Percentiles rank a stretch among this genome's conserved stretches.
These are phyloP conservation scores for Dolichotis patagonum DNA, from an alignment of 2,113 vertebrate genomes.

Conservation along the genomic window DNA sequence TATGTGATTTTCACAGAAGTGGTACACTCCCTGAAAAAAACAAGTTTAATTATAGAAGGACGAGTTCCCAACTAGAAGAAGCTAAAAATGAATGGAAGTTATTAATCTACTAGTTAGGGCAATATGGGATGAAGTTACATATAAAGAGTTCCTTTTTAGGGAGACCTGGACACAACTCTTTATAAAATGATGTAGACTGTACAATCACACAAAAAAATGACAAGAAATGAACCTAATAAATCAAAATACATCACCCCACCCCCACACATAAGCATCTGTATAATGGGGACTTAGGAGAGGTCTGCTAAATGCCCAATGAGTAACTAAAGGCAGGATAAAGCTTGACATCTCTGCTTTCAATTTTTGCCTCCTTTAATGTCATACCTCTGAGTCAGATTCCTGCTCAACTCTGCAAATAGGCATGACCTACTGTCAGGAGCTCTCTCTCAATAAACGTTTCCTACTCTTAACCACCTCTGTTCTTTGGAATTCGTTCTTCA, in stretches of 20 bases:
- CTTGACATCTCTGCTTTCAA: not conserved
- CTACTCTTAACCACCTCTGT: not conserved
- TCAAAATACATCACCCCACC: fast-evolving
- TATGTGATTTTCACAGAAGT: not conserved
- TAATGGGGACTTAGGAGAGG: not conserved
- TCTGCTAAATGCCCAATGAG: not conserved
- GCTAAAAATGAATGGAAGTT: not conserved
- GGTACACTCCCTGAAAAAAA: not conserved
- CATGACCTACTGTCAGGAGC: not conserved
- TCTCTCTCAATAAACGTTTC: not conserved
- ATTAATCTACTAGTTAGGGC: not conserved
- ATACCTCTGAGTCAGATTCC: not conserved
- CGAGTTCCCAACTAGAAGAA: not conserved
- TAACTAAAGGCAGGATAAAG: not conserved
- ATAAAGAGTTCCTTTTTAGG: not conserved
- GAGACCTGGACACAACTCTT: not conserved
- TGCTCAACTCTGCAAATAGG: not conserved
- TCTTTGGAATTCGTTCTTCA: not conserved
- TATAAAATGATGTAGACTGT: not conserved
- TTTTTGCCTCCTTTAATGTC: not conserved
- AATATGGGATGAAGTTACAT: not conserved
- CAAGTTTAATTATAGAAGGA: not conserved
- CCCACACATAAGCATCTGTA: not conserved
- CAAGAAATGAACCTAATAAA: not conserved
- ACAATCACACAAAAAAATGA: not conserved